Evolutionary conservation across 64 coral and sea anemone genomes (phyloP).

Genomic region (Acropora yongei): DNA sequence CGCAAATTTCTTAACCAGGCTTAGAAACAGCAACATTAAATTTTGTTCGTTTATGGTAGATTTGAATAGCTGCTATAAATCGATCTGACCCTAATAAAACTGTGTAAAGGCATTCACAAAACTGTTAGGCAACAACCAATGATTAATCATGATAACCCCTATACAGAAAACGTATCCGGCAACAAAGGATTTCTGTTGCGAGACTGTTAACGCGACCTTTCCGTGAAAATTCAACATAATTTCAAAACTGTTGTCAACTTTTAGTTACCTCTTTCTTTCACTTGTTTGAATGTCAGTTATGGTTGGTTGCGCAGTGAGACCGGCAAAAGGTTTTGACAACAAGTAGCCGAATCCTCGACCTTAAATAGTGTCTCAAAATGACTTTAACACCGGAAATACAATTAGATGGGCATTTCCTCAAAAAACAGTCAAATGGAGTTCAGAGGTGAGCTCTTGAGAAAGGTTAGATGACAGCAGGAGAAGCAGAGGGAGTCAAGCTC

Average conservation of each 20-base stretch:
- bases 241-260: background rate
- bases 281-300: background rate
- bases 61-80: background rate
- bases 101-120: background rate
- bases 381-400: constrained; percentile 34
- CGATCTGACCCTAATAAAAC: background rate
- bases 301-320: background rate
- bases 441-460: background rate
- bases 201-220: too few species aligned
- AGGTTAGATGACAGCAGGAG: too few species aligned
- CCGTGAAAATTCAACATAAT: background rate
- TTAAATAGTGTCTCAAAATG: background rate
- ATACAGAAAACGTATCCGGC: background rate
- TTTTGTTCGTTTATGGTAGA: background rate
- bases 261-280: constrained; percentile 1
- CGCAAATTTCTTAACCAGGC: background rate
- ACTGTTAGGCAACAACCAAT: background rate
- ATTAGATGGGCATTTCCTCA: constrained; percentile 1
- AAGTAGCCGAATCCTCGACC: background rate
- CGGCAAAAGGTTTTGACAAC: background rate
- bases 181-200: too few species aligned
- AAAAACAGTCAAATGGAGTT: background rate
- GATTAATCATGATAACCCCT: background rate
- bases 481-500: background rate
- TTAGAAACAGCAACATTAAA: background rate